A percentile compares a stretch with the other conserved stretches of the same genome.
Evolutionary conservation across 2,888 invertebrate genomes (phyloP).

Genomic region (Ethmia dodecea): DNA sequence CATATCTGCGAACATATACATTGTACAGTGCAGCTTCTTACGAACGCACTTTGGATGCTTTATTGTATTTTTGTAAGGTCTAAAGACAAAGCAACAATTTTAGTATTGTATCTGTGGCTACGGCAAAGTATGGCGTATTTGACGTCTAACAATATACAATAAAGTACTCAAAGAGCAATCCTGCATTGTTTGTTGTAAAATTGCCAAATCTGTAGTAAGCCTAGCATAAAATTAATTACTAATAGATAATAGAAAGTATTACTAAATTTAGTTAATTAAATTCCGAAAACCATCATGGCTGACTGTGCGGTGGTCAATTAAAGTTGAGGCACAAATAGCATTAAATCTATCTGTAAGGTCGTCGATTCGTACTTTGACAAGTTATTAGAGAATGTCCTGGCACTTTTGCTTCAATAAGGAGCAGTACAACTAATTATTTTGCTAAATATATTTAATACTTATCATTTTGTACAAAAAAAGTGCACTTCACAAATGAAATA

Average conservation of each 20-base stretch:
- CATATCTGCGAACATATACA: slow-evolving; percentile 36
- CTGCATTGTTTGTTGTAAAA: slow-evolving; percentile 31
- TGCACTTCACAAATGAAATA: too few relatives aligned
- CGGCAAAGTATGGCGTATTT: too few relatives aligned
- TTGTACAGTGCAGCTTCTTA: slow-evolving; percentile 14
- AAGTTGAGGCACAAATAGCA: slow-evolving; percentile 37
- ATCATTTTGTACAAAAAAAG: too few relatives aligned
- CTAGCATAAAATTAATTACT: slow-evolving; percentile 31
- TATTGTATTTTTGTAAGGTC: neutral
- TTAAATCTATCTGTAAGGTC: slow-evolving; percentile 7
- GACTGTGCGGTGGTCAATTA: slow-evolving; percentile 53
- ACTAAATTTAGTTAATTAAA: slow-evolving; percentile 39
- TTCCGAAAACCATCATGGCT: slow-evolving; percentile 33
- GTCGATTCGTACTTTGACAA: neutral
- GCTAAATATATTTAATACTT: too few relatives aligned
- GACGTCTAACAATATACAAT: too few relatives aligned
- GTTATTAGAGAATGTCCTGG: too few relatives aligned
- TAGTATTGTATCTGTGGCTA: too few relatives aligned
- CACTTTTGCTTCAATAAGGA: too few relatives aligned
- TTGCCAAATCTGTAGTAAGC: slow-evolving; percentile 42
- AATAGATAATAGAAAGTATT: slow-evolving; percentile 45
- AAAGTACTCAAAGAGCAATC: neutral
- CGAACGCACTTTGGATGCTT: too few relatives aligned
- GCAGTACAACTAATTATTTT: too few relatives aligned
- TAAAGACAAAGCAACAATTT: neutral